Base-by-base conservation (phyloP, 2,888 invertebrate genomes). In the Drosophila longiperda region DNA sequence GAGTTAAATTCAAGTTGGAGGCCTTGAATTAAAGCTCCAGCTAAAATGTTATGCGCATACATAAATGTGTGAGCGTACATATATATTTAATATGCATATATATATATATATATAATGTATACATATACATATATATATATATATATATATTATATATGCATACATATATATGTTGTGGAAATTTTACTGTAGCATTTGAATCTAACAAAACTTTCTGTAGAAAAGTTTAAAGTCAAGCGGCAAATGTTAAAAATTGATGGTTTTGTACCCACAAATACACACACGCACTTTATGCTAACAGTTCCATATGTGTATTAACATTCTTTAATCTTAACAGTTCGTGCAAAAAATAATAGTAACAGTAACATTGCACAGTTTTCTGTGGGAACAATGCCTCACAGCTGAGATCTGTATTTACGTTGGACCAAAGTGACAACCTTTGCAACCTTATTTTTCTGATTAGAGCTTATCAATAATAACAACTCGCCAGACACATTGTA, bases 181-280 rank as follows among this genome's bases (percentile, higher is more conserved):
- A 69, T 72, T 70, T 64, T 45, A 50, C 49, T 64, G 61, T 59
- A 59, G 48, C 38, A 42, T 34, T 65, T 57, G 26, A 49, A 26
- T 17, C 23, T n/a, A 17, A 34, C 36, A 29, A 29, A 29, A 29
- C 29, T 6, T 29, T 29, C 29, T 29, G 29, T 6, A 29, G 29
- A 6, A 29, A 29, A 83, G 83, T 83, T 83, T 86, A 86, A 83
- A 83, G 86, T 83, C 83, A 76, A 71, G 57, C 75, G 48, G 23
- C 59, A 72, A 57, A 42, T 57, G 49, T 66, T 57, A 75, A 78
- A 85, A 71, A 85, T 23, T 83, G 82, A 74, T 83, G 82, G 66
- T 65, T 68, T 66, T 62, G 52, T 49, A 66, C 33, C 40, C 50
- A 55, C 53, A 62, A 52, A 57, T 53, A 49, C 20, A 26, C 26